A percentile compares a stretch with the other conserved stretches of the same genome.
Evolutionary conservation across 2,888 invertebrate genomes (phyloP).

Genomic region (Hartigia nigra): DNA sequence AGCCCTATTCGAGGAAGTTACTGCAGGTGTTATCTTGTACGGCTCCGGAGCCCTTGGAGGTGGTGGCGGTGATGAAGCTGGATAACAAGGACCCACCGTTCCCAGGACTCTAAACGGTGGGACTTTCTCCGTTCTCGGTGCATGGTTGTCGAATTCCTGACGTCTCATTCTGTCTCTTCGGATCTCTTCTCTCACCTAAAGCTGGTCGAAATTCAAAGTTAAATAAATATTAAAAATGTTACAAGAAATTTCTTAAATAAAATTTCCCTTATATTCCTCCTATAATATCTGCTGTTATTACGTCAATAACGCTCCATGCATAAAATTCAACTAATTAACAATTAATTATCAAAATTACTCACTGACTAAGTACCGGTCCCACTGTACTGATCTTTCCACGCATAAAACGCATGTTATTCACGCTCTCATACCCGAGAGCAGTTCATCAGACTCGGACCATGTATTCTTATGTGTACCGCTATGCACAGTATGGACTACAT

Average conservation of each 20-base stretch:
- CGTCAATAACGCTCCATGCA: background rate
- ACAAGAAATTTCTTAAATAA: background rate
- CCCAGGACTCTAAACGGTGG: slow-evolving; percentile 55
- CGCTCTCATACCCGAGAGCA: slow-evolving; percentile 52
- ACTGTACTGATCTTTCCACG: slow-evolving; percentile 33
- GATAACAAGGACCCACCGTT: slow-evolving; percentile 18
- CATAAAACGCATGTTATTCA: slow-evolving; percentile 45
- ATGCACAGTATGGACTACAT: slow-evolving; percentile 32
- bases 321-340: background rate
- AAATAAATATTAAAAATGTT: background rate
- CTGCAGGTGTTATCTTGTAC: slow-evolving; percentile 54
- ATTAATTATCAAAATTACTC: slow-evolving; percentile 35
- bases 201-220: background rate
- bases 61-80: slow-evolving; percentile 47
- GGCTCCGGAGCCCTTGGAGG: slow-evolving; percentile 60
- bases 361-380: slow-evolving; percentile 35
- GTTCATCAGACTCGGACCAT: slow-evolving; percentile 26
- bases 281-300: background rate
- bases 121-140: slow-evolving; percentile 27
- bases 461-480: slow-evolving; percentile 22
- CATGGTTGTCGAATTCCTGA: slow-evolving; percentile 29
- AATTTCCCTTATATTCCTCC: background rate
- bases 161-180: slow-evolving; percentile 25
- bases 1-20: slow-evolving; percentile 66
- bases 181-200: background rate